phyloP scores from a whole-genome alignment of 1,140 invertebrate species.

The Megalopta genalis region DNA sequence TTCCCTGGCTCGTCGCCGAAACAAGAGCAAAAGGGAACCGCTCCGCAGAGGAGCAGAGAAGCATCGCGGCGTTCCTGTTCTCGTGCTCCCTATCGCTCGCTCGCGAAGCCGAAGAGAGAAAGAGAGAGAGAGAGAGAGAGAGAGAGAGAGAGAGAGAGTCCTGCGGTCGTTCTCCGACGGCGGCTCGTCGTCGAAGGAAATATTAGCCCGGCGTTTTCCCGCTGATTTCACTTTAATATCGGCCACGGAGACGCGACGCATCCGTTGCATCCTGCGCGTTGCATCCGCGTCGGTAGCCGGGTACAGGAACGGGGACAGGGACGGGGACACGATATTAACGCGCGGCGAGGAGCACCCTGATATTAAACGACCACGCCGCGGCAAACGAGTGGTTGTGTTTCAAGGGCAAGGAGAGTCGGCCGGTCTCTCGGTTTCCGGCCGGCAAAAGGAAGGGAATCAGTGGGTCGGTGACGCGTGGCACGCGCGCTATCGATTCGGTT shows the following conservation, averaged over 20 bases:
- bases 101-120: background rate
- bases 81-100: background rate
- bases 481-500: conserved; percentile 74
- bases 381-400: conserved; percentile 3
- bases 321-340: conserved; percentile 52
- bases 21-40: conserved; percentile 12
- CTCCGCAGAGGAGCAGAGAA: too few species aligned
- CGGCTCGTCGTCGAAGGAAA: conserved; percentile 48
- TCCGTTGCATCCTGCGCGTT: conserved; percentile 37
- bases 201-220: conserved; percentile 63
- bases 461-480: conserved; percentile 70
- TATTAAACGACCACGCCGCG: too few species aligned
- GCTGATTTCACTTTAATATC: conserved; percentile 66
- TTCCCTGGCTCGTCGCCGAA: background rate
- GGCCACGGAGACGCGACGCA: conserved; percentile 45
- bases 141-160: background rate
- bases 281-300: conserved; percentile 58
- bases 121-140: too few species aligned
- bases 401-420: too few species aligned
- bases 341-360: background rate
- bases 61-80: background rate
- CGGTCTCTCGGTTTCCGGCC: background rate
- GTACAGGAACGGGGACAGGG: conserved; percentile 41
- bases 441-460: conserved; percentile 33
- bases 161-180: conserved; percentile 11